phyloP scores from a whole-genome alignment of 2,113 vertebrate species.

The Lucifuga dentata region DNA sequence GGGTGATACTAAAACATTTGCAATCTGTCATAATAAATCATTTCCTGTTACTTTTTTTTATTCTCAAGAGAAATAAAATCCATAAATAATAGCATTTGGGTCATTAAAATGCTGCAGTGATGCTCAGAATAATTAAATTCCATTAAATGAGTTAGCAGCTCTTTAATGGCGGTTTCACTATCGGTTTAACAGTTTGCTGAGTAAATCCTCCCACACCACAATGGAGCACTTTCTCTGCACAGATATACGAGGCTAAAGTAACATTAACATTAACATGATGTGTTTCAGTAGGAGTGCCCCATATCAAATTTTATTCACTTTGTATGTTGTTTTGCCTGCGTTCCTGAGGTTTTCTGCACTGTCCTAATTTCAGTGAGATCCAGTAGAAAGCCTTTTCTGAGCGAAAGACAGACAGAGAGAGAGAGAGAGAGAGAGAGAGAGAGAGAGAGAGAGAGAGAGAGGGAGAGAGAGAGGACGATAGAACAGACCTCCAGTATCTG shows the following conservation, averaged over 20 bases:
- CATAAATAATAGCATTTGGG: too few relatives aligned
- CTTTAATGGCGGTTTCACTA: not conserved
- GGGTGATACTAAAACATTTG: too few relatives aligned
- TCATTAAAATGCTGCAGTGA: too few relatives aligned
- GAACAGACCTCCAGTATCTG: conserved; percentile 11
- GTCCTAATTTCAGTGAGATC: conserved; percentile 41
- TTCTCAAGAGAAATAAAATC: too few relatives aligned
- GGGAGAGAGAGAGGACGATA: not conserved
- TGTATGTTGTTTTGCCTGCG: not conserved
- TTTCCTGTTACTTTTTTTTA: too few relatives aligned
- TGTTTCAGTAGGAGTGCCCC: too few relatives aligned
- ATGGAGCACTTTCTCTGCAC: not conserved
- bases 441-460: conserved; percentile 12
- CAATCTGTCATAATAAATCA: too few relatives aligned
- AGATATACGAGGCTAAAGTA: too few relatives aligned
- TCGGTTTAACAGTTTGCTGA: not conserved
- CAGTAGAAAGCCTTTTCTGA: conserved; percentile 22
- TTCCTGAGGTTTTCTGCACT: conserved; percentile 15
- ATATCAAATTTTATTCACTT: not conserved
- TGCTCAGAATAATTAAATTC: not conserved
- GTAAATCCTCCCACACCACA: not conserved
- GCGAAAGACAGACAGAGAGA: conserved; percentile 13
- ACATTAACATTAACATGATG: too few relatives aligned
- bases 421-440: conserved; percentile 41
- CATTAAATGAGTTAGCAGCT: not conserved